phyloP scores from a whole-genome alignment of 2,797 vertebrate genomes.

The Sebastes iracundus region DNA sequence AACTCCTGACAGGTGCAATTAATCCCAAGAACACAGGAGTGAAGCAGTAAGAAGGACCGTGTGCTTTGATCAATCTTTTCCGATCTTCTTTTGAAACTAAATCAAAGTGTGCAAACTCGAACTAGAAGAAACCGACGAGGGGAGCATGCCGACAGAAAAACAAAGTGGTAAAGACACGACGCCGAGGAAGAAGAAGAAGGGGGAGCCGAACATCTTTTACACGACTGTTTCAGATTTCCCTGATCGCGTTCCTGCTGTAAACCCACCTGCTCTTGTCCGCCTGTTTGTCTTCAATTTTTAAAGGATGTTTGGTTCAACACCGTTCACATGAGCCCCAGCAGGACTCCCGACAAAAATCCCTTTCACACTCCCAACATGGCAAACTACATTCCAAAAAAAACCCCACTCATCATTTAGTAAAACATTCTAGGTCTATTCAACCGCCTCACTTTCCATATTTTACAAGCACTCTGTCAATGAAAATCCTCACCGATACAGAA shows the following conservation, averaged over 20 bases:
- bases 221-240: background rate
- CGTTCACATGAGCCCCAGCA: background rate
- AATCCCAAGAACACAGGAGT: background rate
- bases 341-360: background rate
- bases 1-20: background rate
- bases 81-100: background rate
- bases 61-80: slow-evolving; percentile 34
- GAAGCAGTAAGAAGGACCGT: background rate
- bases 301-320: slow-evolving; percentile 9
- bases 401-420: background rate
- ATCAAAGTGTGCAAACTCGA: slow-evolving; percentile 17
- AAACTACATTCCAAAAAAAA: slow-evolving; percentile 1
- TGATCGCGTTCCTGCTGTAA: slow-evolving; percentile 1
- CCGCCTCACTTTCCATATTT: slow-evolving; percentile 22
- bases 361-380: background rate
- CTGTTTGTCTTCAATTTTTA: background rate
- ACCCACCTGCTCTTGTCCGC: background rate
- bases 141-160: background rate
- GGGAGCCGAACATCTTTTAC: background rate
- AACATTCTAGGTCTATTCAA: slow-evolving; percentile 6
- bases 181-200: background rate
- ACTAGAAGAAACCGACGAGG: background rate
- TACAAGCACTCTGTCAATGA: background rate
- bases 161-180: slow-evolving; percentile 2
- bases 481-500: slow-evolving; percentile 3